Evolutionary conservation across 2,888 invertebrate genomes (phyloP).

Genomic region (Eudemis profundana): DNA sequence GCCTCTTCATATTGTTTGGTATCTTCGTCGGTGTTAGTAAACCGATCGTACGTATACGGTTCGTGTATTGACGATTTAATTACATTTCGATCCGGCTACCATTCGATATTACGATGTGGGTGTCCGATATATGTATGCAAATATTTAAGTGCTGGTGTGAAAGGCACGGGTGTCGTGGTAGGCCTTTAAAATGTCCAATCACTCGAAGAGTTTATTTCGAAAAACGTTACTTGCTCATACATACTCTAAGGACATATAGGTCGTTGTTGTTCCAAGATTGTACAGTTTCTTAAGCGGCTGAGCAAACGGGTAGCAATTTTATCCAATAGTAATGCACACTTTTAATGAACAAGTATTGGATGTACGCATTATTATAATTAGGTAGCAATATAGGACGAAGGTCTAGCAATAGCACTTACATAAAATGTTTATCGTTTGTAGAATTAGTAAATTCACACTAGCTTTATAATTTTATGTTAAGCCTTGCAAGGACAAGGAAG

Average conservation of each 20-base stretch:
- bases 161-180: conserved; percentile 46
- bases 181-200: conserved; percentile 26
- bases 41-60: conserved; percentile 75
- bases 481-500: conserved; percentile 9
- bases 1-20: conserved; percentile 56
- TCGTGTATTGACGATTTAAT: conserved; percentile 84
- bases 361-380: conserved; percentile 33
- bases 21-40: conserved; percentile 65
- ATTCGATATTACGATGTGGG: conserved; percentile 79
- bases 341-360: conserved; percentile 25
- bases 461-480: conserved; percentile 39
- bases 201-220: background rate
- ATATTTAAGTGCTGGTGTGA: conserved; percentile 59
- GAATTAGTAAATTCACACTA: conserved; percentile 30
- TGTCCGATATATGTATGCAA: conserved; percentile 81
- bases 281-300: background rate
- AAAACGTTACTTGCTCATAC: background rate
- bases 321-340: conserved; percentile 14
- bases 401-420: conserved; percentile 12
- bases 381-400: conserved; percentile 24
- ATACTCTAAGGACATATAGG: background rate
- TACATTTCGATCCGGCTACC: conserved; percentile 80
- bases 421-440: conserved; percentile 25
- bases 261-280: background rate
- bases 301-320: conserved; percentile 4